Percentiles rank a stretch among this genome's conserved stretches.
Evolutionary conservation across 2,888 invertebrate species (phyloP).

Genomic region (Fragum whitleyi): DNA sequence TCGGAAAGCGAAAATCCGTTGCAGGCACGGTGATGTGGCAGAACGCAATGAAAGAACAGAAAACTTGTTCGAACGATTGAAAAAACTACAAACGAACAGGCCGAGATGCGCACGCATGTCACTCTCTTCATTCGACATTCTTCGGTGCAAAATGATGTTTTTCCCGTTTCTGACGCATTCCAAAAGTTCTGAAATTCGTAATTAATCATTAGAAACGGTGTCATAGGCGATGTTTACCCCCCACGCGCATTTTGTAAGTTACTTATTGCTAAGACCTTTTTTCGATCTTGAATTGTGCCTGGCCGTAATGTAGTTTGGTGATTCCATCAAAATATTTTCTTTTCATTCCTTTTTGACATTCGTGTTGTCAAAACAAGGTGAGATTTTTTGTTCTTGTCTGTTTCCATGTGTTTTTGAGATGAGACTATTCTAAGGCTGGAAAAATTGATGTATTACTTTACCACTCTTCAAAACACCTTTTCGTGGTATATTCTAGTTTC

Average conservation of each 20-base stretch:
- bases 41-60: conserved; percentile 18
- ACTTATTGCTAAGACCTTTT: conserved; percentile 16
- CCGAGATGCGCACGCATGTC: conserved; percentile 20
- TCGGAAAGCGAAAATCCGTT: not conserved
- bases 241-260: conserved; percentile 21
- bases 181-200: conserved; percentile 11
- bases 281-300: not conserved
- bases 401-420: not conserved
- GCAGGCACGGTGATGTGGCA: conserved; percentile 1
- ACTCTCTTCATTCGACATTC: conserved; percentile 5
- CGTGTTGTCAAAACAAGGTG: conserved; percentile 62
- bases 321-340: conserved; percentile 68
- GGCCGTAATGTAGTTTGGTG: conserved; percentile 52
- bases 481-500: too few relatives aligned
- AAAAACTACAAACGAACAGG: conserved; percentile 22
- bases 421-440: not conserved
- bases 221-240: conserved; percentile 4
- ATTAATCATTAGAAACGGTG: conserved; percentile 15
- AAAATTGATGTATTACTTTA: conserved; percentile 22
- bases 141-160: conserved; percentile 19
- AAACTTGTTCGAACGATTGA: conserved; percentile 7
- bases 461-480: conserved; percentile 6
- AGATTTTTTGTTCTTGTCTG: conserved; percentile 29
- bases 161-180: conserved; percentile 8
- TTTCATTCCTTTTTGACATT: conserved; percentile 67